phyloP scores from a whole-genome alignment of 64 coral and sea anemone genomes.

The Exaiptasia diaphana region DNA sequence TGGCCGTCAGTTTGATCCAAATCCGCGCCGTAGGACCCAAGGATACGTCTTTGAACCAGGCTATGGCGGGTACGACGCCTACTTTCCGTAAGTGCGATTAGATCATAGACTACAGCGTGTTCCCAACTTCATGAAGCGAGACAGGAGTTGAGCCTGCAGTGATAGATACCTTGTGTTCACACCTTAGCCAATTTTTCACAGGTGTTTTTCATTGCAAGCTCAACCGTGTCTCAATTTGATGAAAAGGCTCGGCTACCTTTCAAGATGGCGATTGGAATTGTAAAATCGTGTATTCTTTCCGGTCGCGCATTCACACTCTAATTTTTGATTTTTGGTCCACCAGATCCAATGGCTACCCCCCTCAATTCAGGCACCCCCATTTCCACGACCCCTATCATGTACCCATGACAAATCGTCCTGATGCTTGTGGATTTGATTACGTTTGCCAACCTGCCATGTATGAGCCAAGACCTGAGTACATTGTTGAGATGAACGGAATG shows the following conservation, averaged over 20 bases:
- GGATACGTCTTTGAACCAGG: constrained; percentile 1
- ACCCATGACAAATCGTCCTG: background rate
- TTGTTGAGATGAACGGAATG: background rate
- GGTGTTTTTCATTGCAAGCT: too few relatives aligned
- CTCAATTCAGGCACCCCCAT: background rate
- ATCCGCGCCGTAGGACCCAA: background rate
- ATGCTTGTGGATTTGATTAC: background rate
- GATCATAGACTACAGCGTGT: background rate
- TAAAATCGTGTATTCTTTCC: too few relatives aligned
- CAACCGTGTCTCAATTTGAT: background rate
- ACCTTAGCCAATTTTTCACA: too few relatives aligned
- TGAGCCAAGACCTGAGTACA: background rate
- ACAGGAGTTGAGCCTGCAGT: too few relatives aligned
- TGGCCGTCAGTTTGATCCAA: background rate
- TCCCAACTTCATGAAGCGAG: too few relatives aligned
- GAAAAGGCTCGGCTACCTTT: too few relatives aligned
- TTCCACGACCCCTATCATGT: background rate
- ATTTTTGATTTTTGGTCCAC: background rate
- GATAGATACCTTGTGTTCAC: too few relatives aligned
- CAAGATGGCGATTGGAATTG: too few relatives aligned
- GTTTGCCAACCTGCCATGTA: background rate
- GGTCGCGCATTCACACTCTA: too few relatives aligned
- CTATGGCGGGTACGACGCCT: background rate
- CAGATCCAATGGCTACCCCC: background rate
- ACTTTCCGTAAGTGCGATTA: background rate